Percentiles rank a stretch among this genome's conserved stretches.
These are phyloP conservation scores for Epinephelus coioides DNA, from an alignment of 2,797 vertebrate genomes.

Conservation along the genomic window DNA sequence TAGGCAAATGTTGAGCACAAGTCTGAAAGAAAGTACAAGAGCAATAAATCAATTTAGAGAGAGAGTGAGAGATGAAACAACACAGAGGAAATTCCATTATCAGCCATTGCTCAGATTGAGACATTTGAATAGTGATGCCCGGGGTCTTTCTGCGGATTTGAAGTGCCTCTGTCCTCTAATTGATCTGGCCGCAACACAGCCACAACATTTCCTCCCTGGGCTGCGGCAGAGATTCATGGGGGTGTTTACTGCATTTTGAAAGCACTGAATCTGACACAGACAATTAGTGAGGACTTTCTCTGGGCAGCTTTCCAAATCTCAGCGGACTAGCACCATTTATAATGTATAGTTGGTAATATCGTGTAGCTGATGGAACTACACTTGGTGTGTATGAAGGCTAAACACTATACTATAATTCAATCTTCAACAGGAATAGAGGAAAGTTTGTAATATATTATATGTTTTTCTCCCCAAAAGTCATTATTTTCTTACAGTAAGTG, in stretches of 20 bases:
- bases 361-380: neutral
- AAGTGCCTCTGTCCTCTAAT: constrained; percentile 65
- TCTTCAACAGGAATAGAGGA: neutral
- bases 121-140: neutral
- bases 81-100: constrained; percentile 36
- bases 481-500: neutral
- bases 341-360: constrained; percentile 29
- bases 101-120: constrained; percentile 19
- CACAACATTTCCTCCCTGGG: constrained; percentile 58
- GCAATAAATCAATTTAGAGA: constrained; percentile 19
- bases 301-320: constrained; percentile 31
- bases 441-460: neutral
- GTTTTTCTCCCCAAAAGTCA: neutral
- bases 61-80: neutral
- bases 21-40: constrained; percentile 6
- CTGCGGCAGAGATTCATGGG: constrained; percentile 18
- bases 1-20: neutral
- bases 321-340: neutral
- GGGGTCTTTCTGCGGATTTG: constrained; percentile 41
- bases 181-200: constrained; percentile 47
- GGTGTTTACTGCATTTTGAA: constrained; percentile 56
- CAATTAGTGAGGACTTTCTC: constrained; percentile 47
- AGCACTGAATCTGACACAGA: constrained; percentile 28
- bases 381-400: neutral
- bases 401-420: neutral